Evolutionary conservation across 2,797 vertebrate species (phyloP).

Genomic region (Syngnathus acus): DNA sequence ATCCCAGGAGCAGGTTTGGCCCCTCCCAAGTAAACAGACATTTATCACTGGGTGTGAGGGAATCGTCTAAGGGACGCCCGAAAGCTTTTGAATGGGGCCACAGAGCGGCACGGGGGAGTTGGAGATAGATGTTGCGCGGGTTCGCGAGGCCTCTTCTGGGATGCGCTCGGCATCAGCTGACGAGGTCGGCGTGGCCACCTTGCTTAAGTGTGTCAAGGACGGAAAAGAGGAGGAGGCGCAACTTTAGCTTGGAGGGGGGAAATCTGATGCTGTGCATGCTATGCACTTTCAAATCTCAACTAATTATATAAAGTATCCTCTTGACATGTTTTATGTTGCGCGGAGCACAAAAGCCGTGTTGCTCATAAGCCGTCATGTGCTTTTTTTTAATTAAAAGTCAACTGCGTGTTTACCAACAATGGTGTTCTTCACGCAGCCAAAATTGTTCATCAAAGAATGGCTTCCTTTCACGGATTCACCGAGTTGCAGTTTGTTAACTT

Average conservation of each 20-base stretch:
- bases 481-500: slow-evolving; percentile 10
- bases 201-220: slow-evolving; percentile 77
- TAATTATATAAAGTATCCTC: slow-evolving; percentile 21
- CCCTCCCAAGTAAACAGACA: slow-evolving; percentile 76
- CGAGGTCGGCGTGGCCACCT: slow-evolving; percentile 71
- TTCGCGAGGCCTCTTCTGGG: slow-evolving; percentile 62
- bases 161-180: slow-evolving; percentile 67
- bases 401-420: not conserved
- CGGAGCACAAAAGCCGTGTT: slow-evolving; percentile 17
- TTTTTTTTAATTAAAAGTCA: slow-evolving; percentile 7
- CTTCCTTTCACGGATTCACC: not conserved
- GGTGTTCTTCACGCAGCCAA: not conserved
- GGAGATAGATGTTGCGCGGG: slow-evolving; percentile 74
- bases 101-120: slow-evolving; percentile 53
- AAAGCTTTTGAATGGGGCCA: slow-evolving; percentile 61
- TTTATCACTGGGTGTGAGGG: slow-evolving; percentile 73
- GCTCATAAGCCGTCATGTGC: slow-evolving; percentile 24
- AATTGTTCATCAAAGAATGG: not conserved
- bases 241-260: slow-evolving; percentile 14
- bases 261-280: not conserved
- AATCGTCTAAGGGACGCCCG: slow-evolving; percentile 65
- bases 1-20: slow-evolving; percentile 58
- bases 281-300: slow-evolving; percentile 9
- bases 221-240: slow-evolving; percentile 39
- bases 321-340: slow-evolving; percentile 30